phyloP scores from a whole-genome alignment of 2,113 vertebrate genomes.

The Xenus cinereus region DNA sequence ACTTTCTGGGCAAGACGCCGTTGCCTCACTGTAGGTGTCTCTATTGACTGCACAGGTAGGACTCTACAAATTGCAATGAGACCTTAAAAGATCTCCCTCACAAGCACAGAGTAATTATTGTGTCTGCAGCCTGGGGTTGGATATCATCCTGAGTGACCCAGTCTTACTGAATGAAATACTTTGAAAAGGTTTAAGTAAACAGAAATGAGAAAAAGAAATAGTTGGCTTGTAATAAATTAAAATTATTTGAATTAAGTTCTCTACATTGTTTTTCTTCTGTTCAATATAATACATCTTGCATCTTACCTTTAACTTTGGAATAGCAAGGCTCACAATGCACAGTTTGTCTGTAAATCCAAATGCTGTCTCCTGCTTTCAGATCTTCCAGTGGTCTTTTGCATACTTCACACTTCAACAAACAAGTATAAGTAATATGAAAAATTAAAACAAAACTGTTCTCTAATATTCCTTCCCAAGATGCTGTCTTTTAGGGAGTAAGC shows the following conservation, averaged over 20 bases:
- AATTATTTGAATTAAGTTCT: neutral
- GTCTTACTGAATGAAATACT: neutral
- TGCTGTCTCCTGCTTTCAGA: slow-evolving; percentile 90
- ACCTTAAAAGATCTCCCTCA: neutral
- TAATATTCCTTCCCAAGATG: neutral
- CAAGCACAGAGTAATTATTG: neutral
- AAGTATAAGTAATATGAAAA: neutral
- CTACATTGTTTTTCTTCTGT: neutral
- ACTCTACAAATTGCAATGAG: neutral
- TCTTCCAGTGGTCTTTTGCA: slow-evolving; percentile 84
- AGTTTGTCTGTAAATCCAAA: slow-evolving; percentile 90
- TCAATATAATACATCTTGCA: neutral
- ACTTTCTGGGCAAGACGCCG: neutral
- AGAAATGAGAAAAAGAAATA: neutral
- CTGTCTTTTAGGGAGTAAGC: neutral
- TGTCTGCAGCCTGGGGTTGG: neutral
- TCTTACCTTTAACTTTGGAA: slow-evolving; percentile 86
- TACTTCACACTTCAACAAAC: slow-evolving; percentile 83
- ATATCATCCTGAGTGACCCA: neutral
- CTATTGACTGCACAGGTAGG: neutral
- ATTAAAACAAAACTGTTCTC: neutral
- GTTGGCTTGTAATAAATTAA: neutral
- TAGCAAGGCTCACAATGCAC: slow-evolving; percentile 94
- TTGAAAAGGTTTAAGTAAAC: neutral
- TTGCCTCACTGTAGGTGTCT: neutral